phyloP scores from a whole-genome alignment of 2,888 invertebrate genomes.

The Clistopyga incitator region DNA sequence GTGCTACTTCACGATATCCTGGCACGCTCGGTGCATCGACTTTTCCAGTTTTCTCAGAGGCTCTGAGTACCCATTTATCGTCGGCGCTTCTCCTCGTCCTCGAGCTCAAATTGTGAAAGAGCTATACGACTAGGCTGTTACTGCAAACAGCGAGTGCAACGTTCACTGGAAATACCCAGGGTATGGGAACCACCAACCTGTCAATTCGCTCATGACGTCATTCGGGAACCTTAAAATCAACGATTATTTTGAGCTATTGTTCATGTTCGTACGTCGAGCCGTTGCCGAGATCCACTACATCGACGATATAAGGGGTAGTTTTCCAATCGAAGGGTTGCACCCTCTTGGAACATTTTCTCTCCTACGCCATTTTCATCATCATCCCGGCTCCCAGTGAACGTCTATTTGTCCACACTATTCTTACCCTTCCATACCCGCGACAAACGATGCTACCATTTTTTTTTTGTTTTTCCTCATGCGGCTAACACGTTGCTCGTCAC shows the following conservation, averaged over 20 bases:
- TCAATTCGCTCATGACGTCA: too few relatives aligned
- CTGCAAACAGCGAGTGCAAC: not conserved
- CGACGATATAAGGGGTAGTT: too few relatives aligned
- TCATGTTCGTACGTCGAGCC: too few relatives aligned
- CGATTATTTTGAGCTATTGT: too few relatives aligned
- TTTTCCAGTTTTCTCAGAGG: slow-evolving; percentile 38
- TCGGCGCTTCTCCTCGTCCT: not conserved
- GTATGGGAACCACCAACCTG: not conserved
- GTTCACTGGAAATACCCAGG: not conserved
- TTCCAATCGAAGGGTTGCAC: too few relatives aligned
- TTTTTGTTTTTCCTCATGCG: too few relatives aligned
- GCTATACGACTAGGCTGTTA: not conserved
- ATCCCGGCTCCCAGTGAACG: not conserved
- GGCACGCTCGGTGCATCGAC: slow-evolving; percentile 18
- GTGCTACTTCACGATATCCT: slow-evolving; percentile 29
- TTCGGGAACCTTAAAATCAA: too few relatives aligned
- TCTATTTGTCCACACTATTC: slow-evolving; percentile 2
- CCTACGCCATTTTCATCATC: not conserved
- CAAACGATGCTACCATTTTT: not conserved
- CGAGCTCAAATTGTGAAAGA: not conserved
- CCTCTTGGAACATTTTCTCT: not conserved
- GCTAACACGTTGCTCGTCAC: not conserved
- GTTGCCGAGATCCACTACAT: too few relatives aligned
- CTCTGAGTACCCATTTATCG: not conserved
- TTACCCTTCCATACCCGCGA: slow-evolving; percentile 1